Conservation (phyloP, 2,888 invertebrate species). For the Cephus nigrinus region DNA sequence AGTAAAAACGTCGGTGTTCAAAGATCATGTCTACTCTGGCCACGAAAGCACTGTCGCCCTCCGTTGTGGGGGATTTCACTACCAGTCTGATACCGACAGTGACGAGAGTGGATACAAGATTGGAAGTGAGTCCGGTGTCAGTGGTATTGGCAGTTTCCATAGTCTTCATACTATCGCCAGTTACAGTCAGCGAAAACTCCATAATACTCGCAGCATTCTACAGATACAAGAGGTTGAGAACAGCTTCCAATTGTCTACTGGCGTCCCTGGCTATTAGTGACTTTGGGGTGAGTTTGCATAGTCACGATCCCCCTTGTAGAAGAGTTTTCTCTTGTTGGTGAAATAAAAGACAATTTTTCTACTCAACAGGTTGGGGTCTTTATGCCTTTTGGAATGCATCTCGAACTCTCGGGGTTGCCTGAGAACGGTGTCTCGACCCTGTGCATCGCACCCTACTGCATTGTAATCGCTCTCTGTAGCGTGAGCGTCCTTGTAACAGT, state of each 20-base stretch:
- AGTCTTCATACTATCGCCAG: slow-evolving; percentile 69
- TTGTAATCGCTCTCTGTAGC: slow-evolving; percentile 71
- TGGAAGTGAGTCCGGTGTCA: slow-evolving; percentile 62
- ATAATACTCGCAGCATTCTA: slow-evolving; percentile 72
- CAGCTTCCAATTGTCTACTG: slow-evolving; percentile 73
- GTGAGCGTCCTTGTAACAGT: slow-evolving; percentile 73
- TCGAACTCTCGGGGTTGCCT: slow-evolving; percentile 69
- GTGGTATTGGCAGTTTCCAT: slow-evolving; percentile 68
- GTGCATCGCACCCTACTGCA: slow-evolving; percentile 72
- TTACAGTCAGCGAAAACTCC: slow-evolving; percentile 72
- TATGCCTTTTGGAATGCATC: slow-evolving; percentile 71
- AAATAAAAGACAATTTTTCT: background rate
- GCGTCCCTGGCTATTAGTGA: slow-evolving; percentile 73
- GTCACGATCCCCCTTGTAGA: background rate
- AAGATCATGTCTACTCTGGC: slow-evolving; percentile 50
- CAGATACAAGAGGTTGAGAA: slow-evolving; percentile 72
- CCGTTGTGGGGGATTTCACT: slow-evolving; percentile 49
- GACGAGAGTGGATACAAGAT: slow-evolving; percentile 50
- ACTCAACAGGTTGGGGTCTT: slow-evolving; percentile 67
- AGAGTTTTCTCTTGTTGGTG: background rate
- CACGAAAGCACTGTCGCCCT: slow-evolving; percentile 45
- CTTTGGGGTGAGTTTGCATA: slow-evolving; percentile 66
- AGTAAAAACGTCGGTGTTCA: background rate
- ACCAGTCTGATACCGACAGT: slow-evolving; percentile 54
- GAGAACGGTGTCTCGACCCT: slow-evolving; percentile 65